A percentile compares a stretch with the other conserved stretches of the same genome.
Evolutionary conservation across 2,797 vertebrate genomes (phyloP).

Genomic region (Rhadinocentrus ornatus): DNA sequence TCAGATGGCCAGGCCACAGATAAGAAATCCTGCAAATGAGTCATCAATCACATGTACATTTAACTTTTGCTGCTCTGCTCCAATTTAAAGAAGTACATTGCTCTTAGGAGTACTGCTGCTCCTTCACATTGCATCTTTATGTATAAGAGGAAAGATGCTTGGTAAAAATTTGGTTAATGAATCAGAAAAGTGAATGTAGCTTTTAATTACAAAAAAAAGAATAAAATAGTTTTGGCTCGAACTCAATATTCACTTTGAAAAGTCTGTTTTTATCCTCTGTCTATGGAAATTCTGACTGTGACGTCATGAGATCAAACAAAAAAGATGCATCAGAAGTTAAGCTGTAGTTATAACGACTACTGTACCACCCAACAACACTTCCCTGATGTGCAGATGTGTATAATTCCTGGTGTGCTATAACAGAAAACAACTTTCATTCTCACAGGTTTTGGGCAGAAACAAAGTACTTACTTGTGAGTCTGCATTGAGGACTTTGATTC

Average conservation of each 20-base stretch:
- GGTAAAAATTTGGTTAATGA: not conserved
- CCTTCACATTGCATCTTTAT: slow-evolving; percentile 14
- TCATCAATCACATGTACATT: slow-evolving; percentile 61
- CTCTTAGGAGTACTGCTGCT: slow-evolving; percentile 14
- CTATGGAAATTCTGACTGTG: slow-evolving; percentile 27
- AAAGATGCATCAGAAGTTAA: slow-evolving; percentile 39
- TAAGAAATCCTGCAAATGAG: slow-evolving; percentile 54
- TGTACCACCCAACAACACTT: slow-evolving; percentile 17
- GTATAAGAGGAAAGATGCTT: slow-evolving; percentile 3
- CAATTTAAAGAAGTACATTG: slow-evolving; percentile 28
- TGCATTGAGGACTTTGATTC: slow-evolving; percentile 98
- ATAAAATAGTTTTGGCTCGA: not conserved
- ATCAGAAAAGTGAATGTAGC: not conserved
- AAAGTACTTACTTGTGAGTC: slow-evolving; percentile 91
- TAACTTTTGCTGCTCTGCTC: slow-evolving; percentile 44
- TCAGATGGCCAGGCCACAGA: slow-evolving; percentile 41
- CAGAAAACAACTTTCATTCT: slow-evolving; percentile 15
- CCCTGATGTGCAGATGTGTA: not conserved
- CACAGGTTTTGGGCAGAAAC: slow-evolving; percentile 3
- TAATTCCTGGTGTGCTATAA: not conserved
- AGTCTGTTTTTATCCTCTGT: slow-evolving; percentile 36
- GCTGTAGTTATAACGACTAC: slow-evolving; percentile 35
- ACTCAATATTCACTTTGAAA: not conserved
- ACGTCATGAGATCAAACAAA: slow-evolving; percentile 48
- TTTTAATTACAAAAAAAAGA: slow-evolving; percentile 4